Evolutionary conservation across 2,888 invertebrate species (phyloP), one percentile per base, ranked within the genome.

Genomic region (Eupithecia exiguata): DNA sequence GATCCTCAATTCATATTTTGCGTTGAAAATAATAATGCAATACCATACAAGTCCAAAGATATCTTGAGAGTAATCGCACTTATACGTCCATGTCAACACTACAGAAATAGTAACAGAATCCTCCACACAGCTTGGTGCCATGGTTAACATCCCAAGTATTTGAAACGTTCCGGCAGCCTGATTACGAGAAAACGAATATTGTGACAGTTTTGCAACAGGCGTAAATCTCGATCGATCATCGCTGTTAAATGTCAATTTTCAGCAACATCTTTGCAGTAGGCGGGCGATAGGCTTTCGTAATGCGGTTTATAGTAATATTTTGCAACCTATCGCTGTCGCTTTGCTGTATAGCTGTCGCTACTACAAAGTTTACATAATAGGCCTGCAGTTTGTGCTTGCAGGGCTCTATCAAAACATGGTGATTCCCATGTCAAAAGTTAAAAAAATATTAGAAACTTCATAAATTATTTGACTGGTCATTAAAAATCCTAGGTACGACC

Each of bases 21-120:
- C 30, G 25, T 61, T 61, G 21, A 68, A 63, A 75, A 77, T 73
- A 70, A 70, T 72, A 65, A 75, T 70, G 53, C 58, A 73, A 68
- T 18, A 21, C 63, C 69, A 67, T 75, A 71, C 53, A 74, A 71
- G 49, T 78, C 80, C 81, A 81, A 82, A 76, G 66, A 76, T 73
- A 71, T 70, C 83, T 78, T 67, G 49, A 84, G 84, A 88, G 78
- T 87, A 86, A 88, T 87, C 77, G 80, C 81, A 70, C 78, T 78
- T 80, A 88, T 87, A 86, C 80, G 78, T 88, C 84, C 79, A 83
- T 72, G 86, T 87, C 87, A 79, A 67, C 86, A 84, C 79, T 80
- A 79, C 83, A 82, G 82, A 84, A 88, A 88, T 89, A 89, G 88
- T 80, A 16, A 25, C 35, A 69, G 18, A 43, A 30, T n/a, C 4